Base-by-base conservation (phyloP, 2,113 vertebrate species). In the Xenopus borealis region DNA sequence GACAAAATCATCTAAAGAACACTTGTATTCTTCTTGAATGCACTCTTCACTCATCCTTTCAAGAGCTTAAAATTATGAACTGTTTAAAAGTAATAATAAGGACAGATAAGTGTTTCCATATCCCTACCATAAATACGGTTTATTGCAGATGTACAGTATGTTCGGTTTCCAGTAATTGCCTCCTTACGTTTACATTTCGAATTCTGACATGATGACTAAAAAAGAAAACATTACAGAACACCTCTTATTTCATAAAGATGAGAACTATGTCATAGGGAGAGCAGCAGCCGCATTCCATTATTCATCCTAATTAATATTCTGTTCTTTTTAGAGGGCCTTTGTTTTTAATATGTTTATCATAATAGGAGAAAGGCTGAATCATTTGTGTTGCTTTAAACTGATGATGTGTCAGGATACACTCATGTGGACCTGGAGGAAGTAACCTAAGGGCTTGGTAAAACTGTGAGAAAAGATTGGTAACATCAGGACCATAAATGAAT, bases 31-130 rank as follows among this genome's bases (percentile, higher is more conserved):
- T 53, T 69, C 12, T 45, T 47, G 33, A 53, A 44, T 50, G 46
- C 33, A 9, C 30, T 27, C 33, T 50, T 47, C 17, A 11, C 58
- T 55, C 62, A 62, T 2, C 27, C 59, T 70, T 77, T 73, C 45
- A 75, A 69, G 55, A 69, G 66, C 72, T 69, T 77, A 77, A 57
- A 77, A 52, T 77, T 77, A 77, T 77, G 74, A 64, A 19, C 59
- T 77, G 74, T 77, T 77, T 77, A 77, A 77, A 77, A 69, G 59
- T 77, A 77, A 77, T 76, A 76, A 76, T 77, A 64, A 23, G 59
- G 33, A 70, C 17, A 64, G 59, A 52, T 50, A 61, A 70, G 53
- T 69, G 66, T 64, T 77, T 62, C 74, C 47, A 68, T 77, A 77
- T 63, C 74, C 74, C 30, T 46, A 57, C 67, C 12, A 77, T 77